phyloP scores from a whole-genome alignment of 2,113 vertebrate genomes.

The Lepus timidus region DNA sequence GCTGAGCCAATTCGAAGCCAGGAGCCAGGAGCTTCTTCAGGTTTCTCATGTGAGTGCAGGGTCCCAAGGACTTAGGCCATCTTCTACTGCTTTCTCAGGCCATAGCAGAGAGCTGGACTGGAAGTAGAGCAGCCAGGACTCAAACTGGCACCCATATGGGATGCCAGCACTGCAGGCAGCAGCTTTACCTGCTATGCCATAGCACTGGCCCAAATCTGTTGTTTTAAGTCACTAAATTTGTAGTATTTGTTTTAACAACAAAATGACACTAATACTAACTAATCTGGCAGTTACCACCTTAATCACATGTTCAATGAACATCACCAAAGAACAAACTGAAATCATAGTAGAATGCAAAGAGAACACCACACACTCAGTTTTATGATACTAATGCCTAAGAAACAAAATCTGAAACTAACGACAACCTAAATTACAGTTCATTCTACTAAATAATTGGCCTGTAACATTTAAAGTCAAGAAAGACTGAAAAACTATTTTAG shows the following conservation, averaged over 20 bases:
- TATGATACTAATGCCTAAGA: constrained; percentile 27
- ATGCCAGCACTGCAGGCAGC: too few species aligned
- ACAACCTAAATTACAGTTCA: constrained; percentile 46
- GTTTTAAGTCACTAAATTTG: not conserved
- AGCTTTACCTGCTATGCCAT: too few species aligned
- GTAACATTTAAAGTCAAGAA: constrained; percentile 36
- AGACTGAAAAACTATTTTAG: constrained; percentile 26
- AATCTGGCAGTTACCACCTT: not conserved
- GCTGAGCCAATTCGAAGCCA: too few species aligned
- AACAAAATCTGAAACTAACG: not conserved
- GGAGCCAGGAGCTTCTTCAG: too few species aligned
- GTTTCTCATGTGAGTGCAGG: too few species aligned
- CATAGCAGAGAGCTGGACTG: too few species aligned
- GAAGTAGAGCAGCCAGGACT: too few species aligned
- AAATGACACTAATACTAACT: not conserved
- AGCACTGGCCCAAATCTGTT: too few species aligned
- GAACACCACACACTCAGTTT: constrained; percentile 6
- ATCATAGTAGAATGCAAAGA: not conserved
- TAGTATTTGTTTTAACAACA: constrained; percentile 7
- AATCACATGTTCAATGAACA: constrained; percentile 38
- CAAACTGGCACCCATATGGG: too few species aligned
- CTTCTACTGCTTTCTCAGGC: too few species aligned
- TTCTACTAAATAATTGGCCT: constrained; percentile 40
- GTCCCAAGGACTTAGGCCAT: too few species aligned
- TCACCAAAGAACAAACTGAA: not conserved